Base-by-base conservation (phyloP, 2,797 vertebrate genomes). In the Erpetoichthys calabaricus region DNA sequence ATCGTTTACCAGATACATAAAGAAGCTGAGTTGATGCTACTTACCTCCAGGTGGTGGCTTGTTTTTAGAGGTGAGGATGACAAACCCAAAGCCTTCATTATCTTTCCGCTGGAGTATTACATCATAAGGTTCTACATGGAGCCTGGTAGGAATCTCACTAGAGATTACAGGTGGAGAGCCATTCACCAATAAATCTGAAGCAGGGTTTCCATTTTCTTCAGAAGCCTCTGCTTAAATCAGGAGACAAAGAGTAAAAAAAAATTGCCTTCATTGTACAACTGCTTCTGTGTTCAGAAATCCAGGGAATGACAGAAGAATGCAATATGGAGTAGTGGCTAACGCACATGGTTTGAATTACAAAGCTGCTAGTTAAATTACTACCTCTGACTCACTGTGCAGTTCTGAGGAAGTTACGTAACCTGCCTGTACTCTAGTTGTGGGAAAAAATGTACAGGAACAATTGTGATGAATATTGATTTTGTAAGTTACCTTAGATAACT, bases 31-130 rank as follows among this genome's bases (percentile, higher is more conserved):
- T 25, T 25, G 25, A 25, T 25, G 25, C 25, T 2, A 25, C 89
- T 85, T 62, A 97, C 95, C 94, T 74, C 94, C 92, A 3, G 91
- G 91, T 3, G 95, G 93, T 47, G 93, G 94, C 69, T 93, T 97
- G 82, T 78, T 94, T 78, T 98, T 98, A 1, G 96, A 98, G 5
- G 96, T 98, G 65, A 98, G 90, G 71, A 99, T 99, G 67, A 99
- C 94, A 0, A 98, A 99, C 49, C 96, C 96, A 45, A 99, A 99
- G 6, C 96, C 96, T 70, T 99, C 95, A 0, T 86, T 94, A 73
- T 98, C 94, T 66, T 81, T 91, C 56, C 94, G 80, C 59, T 94
- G 91, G 67, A 99, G 77, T 25, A 84, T 73, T 52, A 99, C 78
- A 1, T 97, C 91, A 0, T 94, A 97, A 59, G 82, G 74, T 63